Conservation (phyloP, 2,888 invertebrate species). For the Amphimallon solstitiale region DNA sequence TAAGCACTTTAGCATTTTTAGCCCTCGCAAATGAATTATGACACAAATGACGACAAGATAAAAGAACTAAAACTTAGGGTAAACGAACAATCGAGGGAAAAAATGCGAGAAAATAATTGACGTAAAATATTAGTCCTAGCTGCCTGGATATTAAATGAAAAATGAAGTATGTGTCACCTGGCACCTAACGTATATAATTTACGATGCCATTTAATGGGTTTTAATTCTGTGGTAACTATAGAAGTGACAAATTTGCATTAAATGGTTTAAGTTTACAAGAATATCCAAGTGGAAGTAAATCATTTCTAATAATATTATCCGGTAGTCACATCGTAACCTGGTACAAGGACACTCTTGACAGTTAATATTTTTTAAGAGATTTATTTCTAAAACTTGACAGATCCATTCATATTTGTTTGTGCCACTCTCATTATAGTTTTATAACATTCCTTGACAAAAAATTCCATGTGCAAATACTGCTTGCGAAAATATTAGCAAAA, state of each 20-base stretch:
- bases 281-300: conserved; percentile 31
- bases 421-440: no score
- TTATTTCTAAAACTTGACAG: neutral
- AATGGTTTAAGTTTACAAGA: conserved; percentile 34
- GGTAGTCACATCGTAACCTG: conserved; percentile 30
- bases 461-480: no score
- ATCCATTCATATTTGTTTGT: no score
- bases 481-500: no score
- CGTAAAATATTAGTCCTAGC: conserved; percentile 34
- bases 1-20: conserved; percentile 16
- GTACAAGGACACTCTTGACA: conserved; percentile 31
- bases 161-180: conserved; percentile 29
- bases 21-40: conserved; percentile 10
- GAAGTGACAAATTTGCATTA: conserved; percentile 39
- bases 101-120: conserved; percentile 27
- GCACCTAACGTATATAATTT: conserved; percentile 32
- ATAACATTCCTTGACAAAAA: no score
- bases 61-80: neutral
- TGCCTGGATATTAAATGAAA: conserved; percentile 28
- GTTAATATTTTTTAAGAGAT: conserved; percentile 31
- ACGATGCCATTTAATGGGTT: conserved; percentile 29
- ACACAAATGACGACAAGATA: conserved; percentile 27
- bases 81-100: conserved; percentile 3
- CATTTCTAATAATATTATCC: conserved; percentile 34
- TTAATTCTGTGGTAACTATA: conserved; percentile 33